Base-by-base conservation (phyloP, 2,888 invertebrate species). In the Gastracanthus pulcherrimus region DNA sequence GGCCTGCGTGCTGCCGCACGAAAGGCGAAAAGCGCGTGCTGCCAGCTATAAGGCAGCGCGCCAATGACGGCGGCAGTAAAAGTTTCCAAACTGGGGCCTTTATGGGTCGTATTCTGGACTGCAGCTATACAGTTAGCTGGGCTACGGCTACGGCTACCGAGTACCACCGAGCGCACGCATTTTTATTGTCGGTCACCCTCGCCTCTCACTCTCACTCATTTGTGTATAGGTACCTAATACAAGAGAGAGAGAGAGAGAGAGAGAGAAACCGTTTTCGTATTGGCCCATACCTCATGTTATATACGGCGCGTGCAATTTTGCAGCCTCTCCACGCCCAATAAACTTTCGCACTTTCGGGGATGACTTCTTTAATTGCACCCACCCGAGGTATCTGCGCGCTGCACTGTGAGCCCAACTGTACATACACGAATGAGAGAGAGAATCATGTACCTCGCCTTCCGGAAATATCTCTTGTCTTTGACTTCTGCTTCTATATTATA, bases 351-450 rank as follows among this genome's bases (percentile, higher is more conserved):
- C 29, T 64, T 36, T 62, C 60, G 55, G 64, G 76, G 60, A 19
- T 45, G 75, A 83, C 85, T 84, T 83, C 84, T 34, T 82, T 82
- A 84, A 85, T 86, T 87, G 86, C 87, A 86, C 85, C 84, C 87
- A 86, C 85, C 84, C 70, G 62, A 62, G 31, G 36, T 58, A 81
- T 26, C n/a, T 2, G 11, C 7, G 19, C n/a, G n/a, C n/a, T n/a
- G n/a, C n/a, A n/a, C n/a, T n/a, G n/a, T n/a, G n/a, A n/a, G n/a
- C n/a, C n/a, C n/a, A n/a, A n/a, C n/a, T n/a, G n/a, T n/a, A n/a
- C n/a, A n/a, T n/a, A n/a, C n/a, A n/a, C n/a, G n/a, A n/a, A n/a
- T n/a, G 7, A 23, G 11, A 13, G 38, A 5, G 38, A 26, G 36
- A 36, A 48, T 51, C n/a, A n/a, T n/a, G n/a, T n/a, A n/a, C n/a